Base-by-base conservation (phyloP, 2,113 vertebrate species). In the Ibidorhyncha struthersii region DNA sequence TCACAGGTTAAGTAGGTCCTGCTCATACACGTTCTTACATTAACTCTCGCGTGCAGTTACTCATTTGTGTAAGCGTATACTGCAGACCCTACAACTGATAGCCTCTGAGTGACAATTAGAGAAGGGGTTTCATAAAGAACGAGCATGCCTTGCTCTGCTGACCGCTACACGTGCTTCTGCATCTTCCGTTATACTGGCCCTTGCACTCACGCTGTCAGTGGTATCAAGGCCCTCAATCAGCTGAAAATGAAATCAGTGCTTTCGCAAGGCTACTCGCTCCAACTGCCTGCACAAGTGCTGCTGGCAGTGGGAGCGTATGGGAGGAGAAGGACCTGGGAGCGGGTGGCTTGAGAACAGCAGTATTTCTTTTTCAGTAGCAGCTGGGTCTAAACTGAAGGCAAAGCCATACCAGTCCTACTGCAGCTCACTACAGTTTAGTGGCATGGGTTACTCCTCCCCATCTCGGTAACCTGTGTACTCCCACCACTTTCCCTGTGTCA, bases 281-380 rank as follows among this genome's bases (percentile, higher is more conserved):
- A 89, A 30, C 59, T 25, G 45, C 40, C 59, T 32, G 25, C 53
- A 36, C 30, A 56, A 25, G 45, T 8, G 41, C 38, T 36, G 70
- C 38, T n/a, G 59, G 38, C 1, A 45, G 70, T 0, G 0, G 38
- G 32, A 78, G 17, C 0, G 3, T 8, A 65, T 0, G 0, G 56
- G n/a, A 82, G 50, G 41, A 74, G 32, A 22, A 74, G 32, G 25
- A 67, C 26, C 15, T 80, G 38, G 34, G 25, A 82, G 27, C 3
- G 19, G 30, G 59, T 22, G 36, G 41, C 53, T 30, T 21, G 20
- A 43, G 14, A 90, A 76, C 5, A 17, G 26, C 62, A 55, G 6
- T 14, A 8, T n/a, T 70, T 71, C 4, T 52, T 69, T 67, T 63
- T 30, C 58, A 63, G 23, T 17, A 58, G 47, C 36, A 40, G 17